Percentiles rank a stretch among this genome's conserved stretches.
These are phyloP conservation scores for Tiliqua scincoides DNA, from an alignment of 2,113 vertebrate species.

Conservation along the genomic window DNA sequence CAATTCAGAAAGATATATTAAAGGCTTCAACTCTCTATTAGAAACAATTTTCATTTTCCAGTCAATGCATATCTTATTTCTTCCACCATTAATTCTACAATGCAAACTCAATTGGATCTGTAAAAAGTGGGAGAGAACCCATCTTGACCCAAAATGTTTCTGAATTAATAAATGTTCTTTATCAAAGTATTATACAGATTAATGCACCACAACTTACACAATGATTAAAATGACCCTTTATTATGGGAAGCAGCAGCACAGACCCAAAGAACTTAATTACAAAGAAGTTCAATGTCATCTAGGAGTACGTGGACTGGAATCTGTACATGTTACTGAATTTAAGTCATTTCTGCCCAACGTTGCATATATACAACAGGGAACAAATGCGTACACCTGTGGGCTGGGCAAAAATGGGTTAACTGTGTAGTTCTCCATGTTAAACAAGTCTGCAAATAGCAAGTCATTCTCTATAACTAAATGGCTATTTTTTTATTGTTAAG, in stretches of 20 bases:
- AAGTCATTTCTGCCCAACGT: too few species aligned
- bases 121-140: constrained; percentile 75
- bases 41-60: constrained; percentile 81
- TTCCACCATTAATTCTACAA: constrained; percentile 82
- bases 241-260: constrained; percentile 66
- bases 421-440: constrained; percentile 57
- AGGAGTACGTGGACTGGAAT: constrained; percentile 60
- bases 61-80: constrained; percentile 81
- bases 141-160: constrained; percentile 71
- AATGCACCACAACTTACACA: constrained; percentile 72
- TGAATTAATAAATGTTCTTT: constrained; percentile 80
- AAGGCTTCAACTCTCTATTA: constrained; percentile 69
- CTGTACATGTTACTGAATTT: constrained; percentile 53
- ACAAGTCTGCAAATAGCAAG: constrained; percentile 42
- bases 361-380: too few species aligned
- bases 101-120: constrained; percentile 74
- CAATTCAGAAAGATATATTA: constrained; percentile 64
- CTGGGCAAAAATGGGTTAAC: too few species aligned
- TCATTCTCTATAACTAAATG: constrained; percentile 51
- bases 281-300: constrained; percentile 73
- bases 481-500: too few species aligned
- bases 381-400: too few species aligned
- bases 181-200: constrained; percentile 80
- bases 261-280: constrained; percentile 72
- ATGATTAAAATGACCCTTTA: constrained; percentile 82